Percentiles rank a stretch among this genome's conserved stretches.
phyloP scores from a whole-genome alignment of 2,888 invertebrate species.

The Drosophila multiciliata region DNA sequence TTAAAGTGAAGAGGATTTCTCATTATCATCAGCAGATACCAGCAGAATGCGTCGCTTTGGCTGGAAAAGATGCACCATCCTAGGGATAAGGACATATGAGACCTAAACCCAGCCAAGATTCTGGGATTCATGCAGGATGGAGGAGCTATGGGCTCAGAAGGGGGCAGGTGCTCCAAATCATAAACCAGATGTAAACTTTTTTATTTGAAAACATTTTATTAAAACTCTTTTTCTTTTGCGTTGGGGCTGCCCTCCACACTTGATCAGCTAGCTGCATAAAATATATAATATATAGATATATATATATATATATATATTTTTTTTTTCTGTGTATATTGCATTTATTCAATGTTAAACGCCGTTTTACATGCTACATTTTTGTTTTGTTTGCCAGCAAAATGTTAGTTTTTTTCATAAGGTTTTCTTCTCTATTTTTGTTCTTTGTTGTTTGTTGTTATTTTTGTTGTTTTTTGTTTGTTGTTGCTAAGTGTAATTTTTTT shows the following conservation, averaged over 20 bases:
- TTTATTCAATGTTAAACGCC: constrained; percentile 63
- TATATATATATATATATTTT: not conserved
- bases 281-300: constrained; percentile 19
- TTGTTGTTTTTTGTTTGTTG: not conserved
- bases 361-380: constrained; percentile 40
- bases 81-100: no score
- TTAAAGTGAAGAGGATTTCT: no score
- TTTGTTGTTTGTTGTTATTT: constrained; percentile 3
- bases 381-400: constrained; percentile 16
- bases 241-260: constrained; percentile 27
- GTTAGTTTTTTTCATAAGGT: not conserved
- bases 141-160: no score
- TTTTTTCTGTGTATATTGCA: constrained; percentile 48
- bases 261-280: constrained; percentile 64
- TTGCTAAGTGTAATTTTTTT: constrained; percentile 7
- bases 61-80: no score
- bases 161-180: no score
- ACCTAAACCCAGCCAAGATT: no score
- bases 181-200: no score
- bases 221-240: constrained; percentile 56
- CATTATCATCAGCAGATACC: no score
- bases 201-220: constrained; percentile 65
- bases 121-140: no score
- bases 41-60: no score
- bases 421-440: constrained; percentile 6